Percentiles rank a stretch among this genome's conserved stretches.
phyloP scores from a whole-genome alignment of 2,888 invertebrate species.

The Glaucopsyche alexis region DNA sequence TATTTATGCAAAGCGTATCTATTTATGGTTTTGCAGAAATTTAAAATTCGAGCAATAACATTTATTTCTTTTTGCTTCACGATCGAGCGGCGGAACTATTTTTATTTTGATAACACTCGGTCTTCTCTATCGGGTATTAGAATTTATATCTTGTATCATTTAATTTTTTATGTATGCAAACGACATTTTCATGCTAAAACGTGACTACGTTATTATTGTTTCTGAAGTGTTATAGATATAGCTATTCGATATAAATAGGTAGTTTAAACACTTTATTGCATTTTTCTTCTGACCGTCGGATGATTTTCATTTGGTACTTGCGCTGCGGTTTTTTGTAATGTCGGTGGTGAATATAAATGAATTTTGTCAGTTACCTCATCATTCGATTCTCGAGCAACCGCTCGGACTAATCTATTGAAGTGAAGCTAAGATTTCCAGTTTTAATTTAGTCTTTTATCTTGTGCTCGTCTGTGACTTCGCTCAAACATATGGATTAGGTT shows the following conservation, averaged over 20 bases:
- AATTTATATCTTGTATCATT: slow-evolving; percentile 43
- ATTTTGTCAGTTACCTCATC: neutral
- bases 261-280: neutral
- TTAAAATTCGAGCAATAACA: no score
- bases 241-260: neutral
- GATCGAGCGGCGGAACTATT: neutral
- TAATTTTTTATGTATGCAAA: slow-evolving; percentile 41
- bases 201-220: slow-evolving; percentile 11
- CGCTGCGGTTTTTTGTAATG: neutral
- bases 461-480: neutral
- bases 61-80: no score
- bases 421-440: neutral
- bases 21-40: no score
- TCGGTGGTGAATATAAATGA: neutral
- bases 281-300: neutral
- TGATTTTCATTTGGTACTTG: neutral
- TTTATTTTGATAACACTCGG: neutral
- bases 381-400: neutral
- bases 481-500: no score
- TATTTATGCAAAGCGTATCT: no score
- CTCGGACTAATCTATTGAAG: neutral
- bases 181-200: slow-evolving; percentile 21
- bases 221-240: neutral
- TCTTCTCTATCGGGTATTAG: neutral
- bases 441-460: neutral